Percentiles rank a stretch among this genome's conserved stretches.
These are phyloP conservation scores for Tachysurus vachellii DNA, from an alignment of 2,113 vertebrate genomes.

Conservation along the genomic window DNA sequence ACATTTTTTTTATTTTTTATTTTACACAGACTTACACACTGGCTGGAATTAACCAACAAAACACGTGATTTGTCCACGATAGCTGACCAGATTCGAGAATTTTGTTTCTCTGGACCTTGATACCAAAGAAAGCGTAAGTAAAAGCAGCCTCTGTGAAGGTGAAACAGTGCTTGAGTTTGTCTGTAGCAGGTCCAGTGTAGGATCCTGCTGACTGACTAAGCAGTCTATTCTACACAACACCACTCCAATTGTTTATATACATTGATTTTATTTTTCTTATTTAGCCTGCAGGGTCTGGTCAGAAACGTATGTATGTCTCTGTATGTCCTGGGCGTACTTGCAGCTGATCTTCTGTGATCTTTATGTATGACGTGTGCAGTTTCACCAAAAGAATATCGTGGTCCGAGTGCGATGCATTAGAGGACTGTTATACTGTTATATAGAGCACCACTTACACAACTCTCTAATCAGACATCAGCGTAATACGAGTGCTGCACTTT, in stretches of 20 bases:
- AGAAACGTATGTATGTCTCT: background rate
- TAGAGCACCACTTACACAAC: slow-evolving; percentile 1
- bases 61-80: background rate
- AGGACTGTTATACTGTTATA: background rate
- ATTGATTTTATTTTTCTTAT: background rate
- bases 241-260: background rate
- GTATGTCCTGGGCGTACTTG: no score
- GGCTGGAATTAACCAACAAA: background rate
- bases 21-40: no score
- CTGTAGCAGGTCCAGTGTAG: background rate
- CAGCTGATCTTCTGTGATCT: background rate
- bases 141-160: background rate
- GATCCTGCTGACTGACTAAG: background rate
- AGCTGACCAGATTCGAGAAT: background rate
- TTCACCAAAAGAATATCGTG: background rate
- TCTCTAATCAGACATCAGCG: slow-evolving; percentile 18
- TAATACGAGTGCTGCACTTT: slow-evolving; percentile 19
- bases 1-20: no score
- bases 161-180: background rate
- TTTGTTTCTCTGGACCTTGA: background rate
- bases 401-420: background rate
- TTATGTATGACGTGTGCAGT: background rate
- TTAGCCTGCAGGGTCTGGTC: background rate
- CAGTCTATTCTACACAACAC: background rate
- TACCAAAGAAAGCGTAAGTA: background rate